Base-by-base conservation (phyloP, 2,888 invertebrate genomes). In the Melanargia galathea region DNA sequence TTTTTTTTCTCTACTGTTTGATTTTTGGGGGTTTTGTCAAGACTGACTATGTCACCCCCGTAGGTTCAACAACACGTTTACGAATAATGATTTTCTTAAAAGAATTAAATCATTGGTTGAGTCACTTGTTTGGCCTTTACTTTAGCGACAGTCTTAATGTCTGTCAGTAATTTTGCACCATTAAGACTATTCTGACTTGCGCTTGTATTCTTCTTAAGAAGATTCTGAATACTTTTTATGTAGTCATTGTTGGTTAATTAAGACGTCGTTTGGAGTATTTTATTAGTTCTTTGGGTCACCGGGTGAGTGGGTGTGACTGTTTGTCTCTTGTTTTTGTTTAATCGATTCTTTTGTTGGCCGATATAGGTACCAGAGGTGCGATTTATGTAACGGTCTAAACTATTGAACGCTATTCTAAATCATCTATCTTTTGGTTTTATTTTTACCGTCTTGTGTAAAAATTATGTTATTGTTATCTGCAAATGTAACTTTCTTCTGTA, bases 211-310 rank as follows among this genome's bases (percentile, higher is more conserved):
- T 26, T 40, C 63, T 65, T 63, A 49, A 67, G 57, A 62, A 68
- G 73, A 75, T 75, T 18, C 75, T 81, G 71, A 83, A 83, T 78
- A 76, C 76, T 77, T 83, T 82, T 82, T 83, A 78, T 83, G 74
- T 73, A 76, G 76, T 80, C 78, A 81, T 84, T 84, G 83, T 84
- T 80, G 72, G 76, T 73, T 84, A 89, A 89, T 88, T 85, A 84
- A 84, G 81, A 76, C 70, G 74, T 81, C 72, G 74, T 76, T 80
- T 76, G 70, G 72, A 75, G 73, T 77, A 70, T 81, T 82, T 77
- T 80, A 84, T 83, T 82, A 73, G 77, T 79, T 79, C 80, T 81
- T 58, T 83, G 75, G 82, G 85, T 83, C 80, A 86, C 74, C 74
- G 73, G 79, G 84, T 73, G 75, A 79, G 82, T 84, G 73, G 86